Evolutionary conservation across 2,113 vertebrate species (phyloP), one percentile per base, ranked within the genome.

Genomic region (Macrotis lagotis): DNA sequence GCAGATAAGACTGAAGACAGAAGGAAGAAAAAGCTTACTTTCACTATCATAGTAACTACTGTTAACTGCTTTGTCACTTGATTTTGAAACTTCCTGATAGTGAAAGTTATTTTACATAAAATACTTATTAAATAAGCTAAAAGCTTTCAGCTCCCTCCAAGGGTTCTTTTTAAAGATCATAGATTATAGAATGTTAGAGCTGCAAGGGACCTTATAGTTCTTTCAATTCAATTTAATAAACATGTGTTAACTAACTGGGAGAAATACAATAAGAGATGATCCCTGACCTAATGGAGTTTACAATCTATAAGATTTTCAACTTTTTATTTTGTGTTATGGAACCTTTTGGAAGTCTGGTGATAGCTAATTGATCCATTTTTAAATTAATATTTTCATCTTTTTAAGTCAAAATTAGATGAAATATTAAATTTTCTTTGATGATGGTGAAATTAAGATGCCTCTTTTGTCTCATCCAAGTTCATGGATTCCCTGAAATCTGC

Each of bases 41-140:
- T 83, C 2, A 25, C 48, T 48, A 90, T 12, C 22, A 3, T 28
- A 51, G 8, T 10, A 92, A 66, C 0, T 3, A 49, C 4, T 92
- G 5, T 49, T 92, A 48, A 37, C 12, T 92, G 8, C 51, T 95
- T 92, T 92, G 48, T 83, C 50, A 52, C 3, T 95, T 8, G 51
- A 16, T 74, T 50, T 26, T 16, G 24, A 94, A 96, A 26, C 25
- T 48, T 49, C 1, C 6, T 51, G 7, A 10, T 92, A 83, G n/a
- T 55, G 1, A 52, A 25, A 89, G 26, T 88, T 93, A 48, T 2
- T 52, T 74, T 52, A 26, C 37, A 92, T 19, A 92, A 90, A 88
- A 31, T 94, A 48, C 66, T 83, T 83, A 44, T 83, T 83, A 83
- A 83, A 83, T 83, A 83, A 83, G n/a, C 66, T 83, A 83, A 83